Percentiles rank a stretch among this genome's conserved stretches.
Conservation (phyloP, 2,113 vertebrate species). For the Poicephalus meyeri region DNA sequence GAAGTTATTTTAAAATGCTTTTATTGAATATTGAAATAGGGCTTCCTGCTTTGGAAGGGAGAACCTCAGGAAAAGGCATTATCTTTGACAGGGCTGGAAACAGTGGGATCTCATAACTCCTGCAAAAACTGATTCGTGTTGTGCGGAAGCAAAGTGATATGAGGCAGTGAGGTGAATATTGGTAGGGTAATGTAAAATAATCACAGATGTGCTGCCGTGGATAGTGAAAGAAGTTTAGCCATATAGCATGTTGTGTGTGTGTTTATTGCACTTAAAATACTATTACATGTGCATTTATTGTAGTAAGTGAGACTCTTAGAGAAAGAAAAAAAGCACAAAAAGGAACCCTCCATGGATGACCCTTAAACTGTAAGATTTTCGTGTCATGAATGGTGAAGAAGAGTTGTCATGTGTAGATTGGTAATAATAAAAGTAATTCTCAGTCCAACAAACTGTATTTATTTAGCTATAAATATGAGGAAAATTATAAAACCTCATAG, state of each 20-base stretch:
- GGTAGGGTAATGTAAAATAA: not conserved
- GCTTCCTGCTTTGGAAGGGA: not conserved
- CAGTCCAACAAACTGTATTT: not conserved
- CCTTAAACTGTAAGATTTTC: not conserved
- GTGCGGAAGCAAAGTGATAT: not conserved
- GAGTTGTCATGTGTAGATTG: not conserved
- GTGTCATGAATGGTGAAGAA: not conserved
- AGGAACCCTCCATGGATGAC: not conserved
- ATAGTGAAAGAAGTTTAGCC: not conserved
- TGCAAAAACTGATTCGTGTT: not conserved
- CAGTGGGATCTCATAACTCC: not conserved
- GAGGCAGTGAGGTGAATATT: not conserved
- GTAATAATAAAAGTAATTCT: not conserved
- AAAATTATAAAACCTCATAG: not conserved
- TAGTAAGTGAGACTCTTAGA: not conserved
- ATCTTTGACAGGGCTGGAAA: not conserved
- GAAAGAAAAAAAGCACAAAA: not conserved
- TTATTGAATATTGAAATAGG: not conserved
- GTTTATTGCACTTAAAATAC: not conserved
- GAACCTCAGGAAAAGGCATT: not conserved
- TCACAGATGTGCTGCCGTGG: not conserved
- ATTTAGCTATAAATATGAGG: not conserved
- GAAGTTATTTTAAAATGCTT: not conserved
- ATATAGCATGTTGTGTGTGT: not conserved
- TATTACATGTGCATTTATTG: not conserved